Percentiles rank a stretch among this genome's conserved stretches.
These are phyloP conservation scores for Muscicapa striata DNA, from an alignment of 2,797 vertebrate genomes.

Conservation along the genomic window DNA sequence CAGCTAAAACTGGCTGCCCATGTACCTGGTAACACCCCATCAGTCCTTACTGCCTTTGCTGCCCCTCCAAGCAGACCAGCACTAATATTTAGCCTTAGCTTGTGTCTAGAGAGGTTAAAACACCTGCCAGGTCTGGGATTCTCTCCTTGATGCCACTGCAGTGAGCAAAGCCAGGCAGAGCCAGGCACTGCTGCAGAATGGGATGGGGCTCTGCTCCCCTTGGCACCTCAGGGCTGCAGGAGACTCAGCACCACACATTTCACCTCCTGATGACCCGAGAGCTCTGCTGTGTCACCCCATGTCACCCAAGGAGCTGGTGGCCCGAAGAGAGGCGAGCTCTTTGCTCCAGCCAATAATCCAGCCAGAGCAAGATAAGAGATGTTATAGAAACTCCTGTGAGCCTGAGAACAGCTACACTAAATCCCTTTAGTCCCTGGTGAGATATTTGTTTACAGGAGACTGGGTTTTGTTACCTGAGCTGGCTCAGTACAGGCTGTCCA, in stretches of 20 bases:
- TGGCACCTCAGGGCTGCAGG: not conserved
- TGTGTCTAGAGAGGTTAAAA: not conserved
- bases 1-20: fast-evolving
- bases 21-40: not conserved
- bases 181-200: not conserved
- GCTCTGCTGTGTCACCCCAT: not conserved
- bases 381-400: slow-evolving; percentile 9
- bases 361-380: slow-evolving; percentile 29
- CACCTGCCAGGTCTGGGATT: fast-evolving
- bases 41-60: not conserved
- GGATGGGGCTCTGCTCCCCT: not conserved
- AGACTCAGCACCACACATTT: fast-evolving
- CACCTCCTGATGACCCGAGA: not conserved
- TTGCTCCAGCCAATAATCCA: not conserved
- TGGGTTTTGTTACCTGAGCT: not conserved
- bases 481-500: slow-evolving; percentile 33
- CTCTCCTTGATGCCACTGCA: fast-evolving
- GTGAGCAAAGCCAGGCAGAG: not conserved
- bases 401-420: slow-evolving; percentile 45
- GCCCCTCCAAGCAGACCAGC: not conserved
- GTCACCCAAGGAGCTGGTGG: not conserved
- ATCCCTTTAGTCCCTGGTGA: slow-evolving; percentile 45
- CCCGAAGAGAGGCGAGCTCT: not conserved
- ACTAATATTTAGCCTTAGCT: not conserved
- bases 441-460: slow-evolving; percentile 32